Percentiles rank a stretch among this genome's conserved stretches.
These are phyloP conservation scores for Camponotus fellah DNA, from an alignment of 2,888 invertebrate species.

Conservation along the genomic window DNA sequence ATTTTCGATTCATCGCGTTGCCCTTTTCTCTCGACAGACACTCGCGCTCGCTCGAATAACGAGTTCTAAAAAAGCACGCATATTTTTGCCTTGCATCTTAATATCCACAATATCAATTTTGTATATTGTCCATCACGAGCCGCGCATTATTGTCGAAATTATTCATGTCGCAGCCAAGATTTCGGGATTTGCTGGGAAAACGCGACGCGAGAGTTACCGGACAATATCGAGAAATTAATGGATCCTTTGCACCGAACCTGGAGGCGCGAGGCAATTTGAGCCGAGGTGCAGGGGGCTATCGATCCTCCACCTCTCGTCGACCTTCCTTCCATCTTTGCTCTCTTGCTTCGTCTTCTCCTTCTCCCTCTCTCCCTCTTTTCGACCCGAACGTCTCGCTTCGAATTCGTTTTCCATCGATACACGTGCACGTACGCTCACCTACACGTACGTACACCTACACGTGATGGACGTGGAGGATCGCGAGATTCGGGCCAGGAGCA, in stretches of 20 bases:
- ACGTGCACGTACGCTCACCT: not conserved
- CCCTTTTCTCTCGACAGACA: not conserved
- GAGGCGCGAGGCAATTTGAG: constrained; percentile 55
- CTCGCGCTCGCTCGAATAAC: not conserved
- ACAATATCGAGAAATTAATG: constrained; percentile 66
- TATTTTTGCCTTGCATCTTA: not conserved
- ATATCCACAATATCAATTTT: not conserved
- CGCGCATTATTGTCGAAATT: not conserved
- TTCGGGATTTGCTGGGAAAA: constrained; percentile 13
- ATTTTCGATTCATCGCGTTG: not conserved
- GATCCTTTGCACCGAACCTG: constrained; percentile 64
- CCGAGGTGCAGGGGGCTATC: constrained; percentile 64
- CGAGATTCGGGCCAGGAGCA: constrained; percentile 58
- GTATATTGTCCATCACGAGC: too few relatives aligned
- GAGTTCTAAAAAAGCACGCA: not conserved
- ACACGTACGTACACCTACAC: constrained; percentile 8
- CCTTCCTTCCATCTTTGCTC: constrained; percentile 47
- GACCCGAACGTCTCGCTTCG: constrained; percentile 12
- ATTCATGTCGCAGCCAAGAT: not conserved
- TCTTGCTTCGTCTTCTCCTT: constrained; percentile 33
- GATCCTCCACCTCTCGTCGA: constrained; percentile 62
- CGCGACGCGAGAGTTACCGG: constrained; percentile 27
- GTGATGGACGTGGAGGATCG: constrained; percentile 16
- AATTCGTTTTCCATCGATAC: constrained; percentile 36
- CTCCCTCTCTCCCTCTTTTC: constrained; percentile 16